Evolutionary conservation across 2,888 invertebrate species (phyloP).

Genomic region (Apotomis betuletana): DNA sequence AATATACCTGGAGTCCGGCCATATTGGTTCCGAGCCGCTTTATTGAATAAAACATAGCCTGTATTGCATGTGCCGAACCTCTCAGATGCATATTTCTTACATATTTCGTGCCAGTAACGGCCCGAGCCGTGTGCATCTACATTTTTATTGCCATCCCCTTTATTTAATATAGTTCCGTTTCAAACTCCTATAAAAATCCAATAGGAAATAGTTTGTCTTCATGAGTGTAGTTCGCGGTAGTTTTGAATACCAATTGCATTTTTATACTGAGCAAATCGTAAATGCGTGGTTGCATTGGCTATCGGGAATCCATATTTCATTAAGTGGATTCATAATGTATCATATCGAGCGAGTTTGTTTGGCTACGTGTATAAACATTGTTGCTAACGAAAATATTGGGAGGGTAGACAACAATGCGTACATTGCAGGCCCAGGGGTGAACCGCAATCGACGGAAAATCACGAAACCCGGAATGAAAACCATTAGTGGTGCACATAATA

Average conservation of each 20-base stretch:
- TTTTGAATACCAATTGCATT: conserved; percentile 42
- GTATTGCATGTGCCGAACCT: conserved; percentile 71
- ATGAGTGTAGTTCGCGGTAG: conserved; percentile 43
- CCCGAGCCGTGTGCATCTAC: conserved; percentile 64
- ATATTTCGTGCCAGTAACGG: conserved; percentile 59
- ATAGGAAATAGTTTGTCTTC: conserved; percentile 43
- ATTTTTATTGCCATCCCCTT: conserved; percentile 66
- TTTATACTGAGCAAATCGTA: conserved; percentile 35
- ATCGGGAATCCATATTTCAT: conserved; percentile 34
- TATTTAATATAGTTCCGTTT: conserved; percentile 51
- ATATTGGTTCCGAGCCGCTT: conserved; percentile 71
- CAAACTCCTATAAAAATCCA: conserved; percentile 48
- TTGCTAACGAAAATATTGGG: conserved; percentile 29
- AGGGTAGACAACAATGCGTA: conserved; percentile 30
- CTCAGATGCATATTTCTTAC: conserved; percentile 75
- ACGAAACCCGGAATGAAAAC: conserved; percentile 65
- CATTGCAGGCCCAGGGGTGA: conserved; percentile 25
- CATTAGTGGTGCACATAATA: conserved; percentile 65
- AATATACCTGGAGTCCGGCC: conserved; percentile 59
- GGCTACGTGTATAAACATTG: conserved; percentile 17
- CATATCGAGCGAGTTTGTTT: conserved; percentile 18
- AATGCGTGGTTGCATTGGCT: conserved; percentile 36
- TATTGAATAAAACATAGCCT: conserved; percentile 77
- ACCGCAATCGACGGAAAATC: conserved; percentile 51
- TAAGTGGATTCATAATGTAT: conserved; percentile 28